These are phyloP conservation scores for Callospermophilus lateralis DNA, from an alignment of 2,113 vertebrate species.

Conservation along the genomic window DNA sequence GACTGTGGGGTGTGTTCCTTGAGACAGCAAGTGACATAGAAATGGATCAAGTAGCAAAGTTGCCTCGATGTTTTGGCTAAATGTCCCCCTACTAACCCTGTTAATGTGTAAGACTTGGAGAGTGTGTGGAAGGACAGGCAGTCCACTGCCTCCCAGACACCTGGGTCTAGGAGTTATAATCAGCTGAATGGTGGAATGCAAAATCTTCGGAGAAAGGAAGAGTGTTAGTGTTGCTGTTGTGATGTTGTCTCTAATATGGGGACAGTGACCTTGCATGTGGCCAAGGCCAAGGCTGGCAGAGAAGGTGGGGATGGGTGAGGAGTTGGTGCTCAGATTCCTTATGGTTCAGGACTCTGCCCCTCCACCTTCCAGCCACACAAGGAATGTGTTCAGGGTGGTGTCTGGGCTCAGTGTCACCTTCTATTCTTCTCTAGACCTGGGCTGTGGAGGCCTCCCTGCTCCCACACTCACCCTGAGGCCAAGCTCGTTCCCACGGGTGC, in stretches of 20 bases:
- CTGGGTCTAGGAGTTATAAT: neutral
- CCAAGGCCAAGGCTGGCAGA: too few species aligned
- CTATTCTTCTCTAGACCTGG: too few species aligned
- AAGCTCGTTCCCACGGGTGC: neutral
- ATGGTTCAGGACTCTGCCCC: too few species aligned
- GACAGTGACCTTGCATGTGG: neutral
- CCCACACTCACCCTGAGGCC: neutral
- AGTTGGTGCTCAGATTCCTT: neutral
- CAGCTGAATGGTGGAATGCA: neutral
- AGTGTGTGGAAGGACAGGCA: neutral
- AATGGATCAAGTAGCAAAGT: neutral
- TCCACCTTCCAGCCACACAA: too few species aligned
- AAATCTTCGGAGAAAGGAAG: too few species aligned
- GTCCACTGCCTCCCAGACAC: neutral
- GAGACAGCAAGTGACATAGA: neutral
- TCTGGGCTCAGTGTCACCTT: too few species aligned
- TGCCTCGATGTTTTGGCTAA: neutral
- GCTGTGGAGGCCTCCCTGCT: neutral
- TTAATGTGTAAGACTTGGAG: too few species aligned
- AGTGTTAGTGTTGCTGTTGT: neutral
- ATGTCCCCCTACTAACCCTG: neutral
- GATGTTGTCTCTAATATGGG: neutral
- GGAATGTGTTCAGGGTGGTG: too few species aligned
- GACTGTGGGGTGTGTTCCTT: neutral
- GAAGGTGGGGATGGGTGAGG: neutral